phyloP scores from a whole-genome alignment of 30 jellyfish, hydroid and myxozoan genomes.

The Pelagia noctiluca region DNA sequence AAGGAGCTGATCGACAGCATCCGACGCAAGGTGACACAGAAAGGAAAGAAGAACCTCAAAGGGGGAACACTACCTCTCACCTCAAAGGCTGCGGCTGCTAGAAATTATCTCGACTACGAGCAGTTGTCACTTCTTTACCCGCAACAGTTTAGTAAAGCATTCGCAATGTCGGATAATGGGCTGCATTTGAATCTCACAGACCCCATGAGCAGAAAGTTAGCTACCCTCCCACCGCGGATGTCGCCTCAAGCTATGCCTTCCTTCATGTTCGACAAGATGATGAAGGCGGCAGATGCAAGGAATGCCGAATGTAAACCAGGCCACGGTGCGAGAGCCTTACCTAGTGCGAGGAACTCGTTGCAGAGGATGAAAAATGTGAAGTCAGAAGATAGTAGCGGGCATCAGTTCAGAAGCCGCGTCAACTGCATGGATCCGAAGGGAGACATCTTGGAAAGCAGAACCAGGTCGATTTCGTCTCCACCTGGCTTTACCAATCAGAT shows the following conservation, averaged over 20 bases:
- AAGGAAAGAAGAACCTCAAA: not conserved
- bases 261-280: not conserved
- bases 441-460: not conserved
- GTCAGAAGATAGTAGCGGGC: not conserved
- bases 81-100: not conserved
- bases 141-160: not conserved
- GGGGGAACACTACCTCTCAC: slow-evolving; percentile 30
- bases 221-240: no score
- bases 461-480: not conserved
- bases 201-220: not conserved
- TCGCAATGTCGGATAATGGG: not conserved
- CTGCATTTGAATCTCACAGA: not conserved
- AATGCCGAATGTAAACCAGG: not conserved
- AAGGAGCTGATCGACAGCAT: slow-evolving; percentile 63
- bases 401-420: not conserved
- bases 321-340: not conserved
- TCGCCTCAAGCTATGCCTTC: not conserved
- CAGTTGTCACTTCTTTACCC: slow-evolving; percentile 45
- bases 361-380: not conserved
- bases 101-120: slow-evolving; percentile 33
- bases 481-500: not conserved
- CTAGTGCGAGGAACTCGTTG: not conserved
- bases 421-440: slow-evolving; percentile 2
- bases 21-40: slow-evolving; percentile 57
- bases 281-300: not conserved